Conservation (phyloP, 2,113 vertebrate genomes). For the Alces alces region DNA sequence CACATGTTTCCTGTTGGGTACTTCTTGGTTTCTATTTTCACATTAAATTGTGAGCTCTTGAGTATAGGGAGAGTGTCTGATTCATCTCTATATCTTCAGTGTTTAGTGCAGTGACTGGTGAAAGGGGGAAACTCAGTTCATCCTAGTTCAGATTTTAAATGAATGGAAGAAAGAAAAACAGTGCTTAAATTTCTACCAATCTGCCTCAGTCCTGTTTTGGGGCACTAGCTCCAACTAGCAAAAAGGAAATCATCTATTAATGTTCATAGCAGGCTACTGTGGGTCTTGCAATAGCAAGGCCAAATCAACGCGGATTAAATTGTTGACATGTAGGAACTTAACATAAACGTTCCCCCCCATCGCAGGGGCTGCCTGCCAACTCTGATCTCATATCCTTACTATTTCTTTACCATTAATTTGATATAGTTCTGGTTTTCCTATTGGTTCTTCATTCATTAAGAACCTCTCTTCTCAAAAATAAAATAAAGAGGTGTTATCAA, state of each 20-base stretch:
- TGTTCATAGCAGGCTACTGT: slow-evolving; percentile 20
- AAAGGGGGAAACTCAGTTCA: not conserved
- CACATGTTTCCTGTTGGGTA: not conserved
- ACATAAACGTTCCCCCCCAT: slow-evolving; percentile 3
- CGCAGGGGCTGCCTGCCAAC: slow-evolving; percentile 19
- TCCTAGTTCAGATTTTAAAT: not conserved
- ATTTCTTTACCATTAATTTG: slow-evolving; percentile 10
- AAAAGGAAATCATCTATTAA: slow-evolving; percentile 60
- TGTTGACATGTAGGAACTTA: slow-evolving; percentile 29
- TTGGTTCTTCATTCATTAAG: not conserved
- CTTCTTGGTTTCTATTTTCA: not conserved
- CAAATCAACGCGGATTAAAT: slow-evolving; percentile 16
- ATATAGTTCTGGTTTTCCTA: not conserved
- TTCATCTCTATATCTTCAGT: not conserved
- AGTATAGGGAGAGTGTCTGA: not conserved
- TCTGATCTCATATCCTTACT: slow-evolving; percentile 47
- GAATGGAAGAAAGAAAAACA: not conserved
- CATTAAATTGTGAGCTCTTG: not conserved
- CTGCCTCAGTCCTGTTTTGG: not conserved
- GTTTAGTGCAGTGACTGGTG: not conserved
- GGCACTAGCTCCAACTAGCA: slow-evolving; percentile 27
- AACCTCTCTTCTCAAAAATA: not conserved
- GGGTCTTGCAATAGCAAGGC: slow-evolving; percentile 50
- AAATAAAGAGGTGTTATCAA: not conserved
- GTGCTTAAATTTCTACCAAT: not conserved